Base-by-base conservation (phyloP, 1,140 invertebrate genomes). In the Riptortus pedestris region DNA sequence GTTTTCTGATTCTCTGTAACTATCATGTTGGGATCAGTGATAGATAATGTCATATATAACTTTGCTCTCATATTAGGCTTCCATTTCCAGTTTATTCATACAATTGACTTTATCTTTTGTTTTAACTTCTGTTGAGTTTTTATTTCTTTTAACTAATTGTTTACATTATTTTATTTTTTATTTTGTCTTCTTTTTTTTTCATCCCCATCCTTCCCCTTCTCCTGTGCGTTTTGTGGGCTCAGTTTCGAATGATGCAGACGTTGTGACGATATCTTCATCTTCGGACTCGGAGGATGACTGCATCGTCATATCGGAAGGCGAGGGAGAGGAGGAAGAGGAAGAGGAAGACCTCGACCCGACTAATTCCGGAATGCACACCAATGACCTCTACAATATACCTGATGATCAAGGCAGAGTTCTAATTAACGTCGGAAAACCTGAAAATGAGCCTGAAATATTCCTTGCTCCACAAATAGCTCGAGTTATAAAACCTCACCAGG, bases 351-450 rank as follows among this genome's bases (percentile, higher is more conserved):
- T 84, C 43, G 83, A 85, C 72, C 79, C 81, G 20, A 77, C 79
- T 9, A 84, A 84, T 69, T 83, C 81, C 62, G 86, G 86, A 62
- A 83, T 91, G 79, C 88, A 91, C 70, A 88, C 88, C 0, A 93
- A 93, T 71, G 93, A 97, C 77, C 77, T 84, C n/a, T 90, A 92
- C 70, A 98, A 98, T 76, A 76, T 87, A 65, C 89, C 90, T 2
- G 93, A 98, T 77, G 87, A 91, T 63, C 83, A 93, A 72, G 96
- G 96, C 2, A 79, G 91, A 48, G 92, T 98, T 20, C 76, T 97
- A 29, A 88, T 98, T 26, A 99, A 99, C 75, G 86, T 97, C 47
- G 94, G 91, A n/a, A 94, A 98, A 78, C 88, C 92, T 0, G 83
- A 88, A 48, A 85, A 85, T 60, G 96, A 99, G 71, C 85, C 87